These are phyloP conservation scores for Nesogale talazaci DNA, from an alignment of 2,113 vertebrate genomes.

Conservation along the genomic window DNA sequence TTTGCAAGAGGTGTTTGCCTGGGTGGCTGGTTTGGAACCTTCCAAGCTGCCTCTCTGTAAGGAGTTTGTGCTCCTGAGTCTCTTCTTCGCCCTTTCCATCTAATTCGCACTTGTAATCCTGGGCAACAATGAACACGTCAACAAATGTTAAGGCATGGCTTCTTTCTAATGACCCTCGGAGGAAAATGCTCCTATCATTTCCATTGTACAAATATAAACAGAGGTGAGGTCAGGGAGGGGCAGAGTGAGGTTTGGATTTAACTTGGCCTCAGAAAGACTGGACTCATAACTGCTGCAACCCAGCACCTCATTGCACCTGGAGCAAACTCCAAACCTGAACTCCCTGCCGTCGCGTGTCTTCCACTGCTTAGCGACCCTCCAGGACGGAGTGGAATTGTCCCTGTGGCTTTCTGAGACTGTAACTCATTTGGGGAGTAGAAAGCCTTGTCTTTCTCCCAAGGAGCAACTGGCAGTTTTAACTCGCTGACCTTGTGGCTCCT, in stretches of 20 bases:
- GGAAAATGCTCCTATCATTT: conserved; percentile 18
- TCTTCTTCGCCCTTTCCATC: background rate
- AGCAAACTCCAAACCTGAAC: background rate
- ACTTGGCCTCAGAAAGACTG: background rate
- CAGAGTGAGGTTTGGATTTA: background rate
- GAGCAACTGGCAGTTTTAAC: too few species aligned
- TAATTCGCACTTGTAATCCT: conserved; percentile 27
- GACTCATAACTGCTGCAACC: background rate
- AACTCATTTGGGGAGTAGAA: too few species aligned
- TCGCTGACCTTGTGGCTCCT: too few species aligned
- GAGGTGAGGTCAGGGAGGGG: background rate
- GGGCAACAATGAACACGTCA: conserved; percentile 21
- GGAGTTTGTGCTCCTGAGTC: background rate
- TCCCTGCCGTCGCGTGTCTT: too few species aligned
- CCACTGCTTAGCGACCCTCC: too few species aligned
- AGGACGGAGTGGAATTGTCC: too few species aligned
- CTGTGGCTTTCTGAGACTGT: too few species aligned
- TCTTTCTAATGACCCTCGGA: conserved; percentile 5
- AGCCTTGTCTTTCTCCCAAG: too few species aligned
- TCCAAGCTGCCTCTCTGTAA: background rate
- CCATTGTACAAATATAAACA: conserved; percentile 20
- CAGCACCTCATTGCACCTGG: background rate
- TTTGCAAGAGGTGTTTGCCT: background rate
- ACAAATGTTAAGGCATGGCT: conserved; percentile 41
- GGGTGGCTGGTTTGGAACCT: background rate